Conservation (phyloP, 1,140 invertebrate species). For the Drosophila setifemur region DNA sequence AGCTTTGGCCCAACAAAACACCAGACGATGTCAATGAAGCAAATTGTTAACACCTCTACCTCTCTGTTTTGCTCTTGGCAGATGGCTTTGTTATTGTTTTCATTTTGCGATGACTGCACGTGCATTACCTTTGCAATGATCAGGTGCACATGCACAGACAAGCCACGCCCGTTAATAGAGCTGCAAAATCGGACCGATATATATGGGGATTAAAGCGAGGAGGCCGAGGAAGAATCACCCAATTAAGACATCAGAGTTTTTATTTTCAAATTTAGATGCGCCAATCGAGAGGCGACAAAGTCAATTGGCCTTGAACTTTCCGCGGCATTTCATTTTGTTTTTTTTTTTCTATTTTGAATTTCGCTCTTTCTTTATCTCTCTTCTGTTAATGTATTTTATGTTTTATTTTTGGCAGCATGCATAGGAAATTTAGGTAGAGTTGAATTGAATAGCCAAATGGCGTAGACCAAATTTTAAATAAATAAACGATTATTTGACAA, state of each 20-base stretch:
- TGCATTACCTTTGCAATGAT: conserved; percentile 24
- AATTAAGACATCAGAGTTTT: conserved; percentile 39
- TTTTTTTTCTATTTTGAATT: conserved; percentile 19
- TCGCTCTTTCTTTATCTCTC: conserved; percentile 17
- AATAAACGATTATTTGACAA: conserved; percentile 25
- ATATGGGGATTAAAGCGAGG: background rate
- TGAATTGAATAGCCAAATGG: conserved; percentile 41
- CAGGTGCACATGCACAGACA: conserved; percentile 24
- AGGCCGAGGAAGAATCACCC: conserved; percentile 19
- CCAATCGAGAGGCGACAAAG: conserved; percentile 45
- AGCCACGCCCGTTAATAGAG: conserved; percentile 26
- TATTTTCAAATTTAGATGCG: conserved; percentile 41
- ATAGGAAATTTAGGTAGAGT: conserved; percentile 63
- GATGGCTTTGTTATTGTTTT: conserved; percentile 42
- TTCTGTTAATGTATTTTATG: conserved; percentile 23
- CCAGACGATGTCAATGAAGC: conserved; percentile 12
- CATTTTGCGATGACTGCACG: conserved; percentile 26
- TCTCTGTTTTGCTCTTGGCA: conserved; percentile 34
- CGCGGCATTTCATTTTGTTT: conserved; percentile 5
- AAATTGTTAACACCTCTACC: conserved; percentile 28
- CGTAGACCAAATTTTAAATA: conserved; percentile 33
- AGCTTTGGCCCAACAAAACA: background rate
- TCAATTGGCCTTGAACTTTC: conserved; percentile 72
- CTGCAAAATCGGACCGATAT: too few species aligned
- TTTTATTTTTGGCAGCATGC: conserved; percentile 55